Percentiles rank a stretch among this genome's conserved stretches.
Conservation (phyloP, 2,888 invertebrate genomes). For the Campaea margaritaria region DNA sequence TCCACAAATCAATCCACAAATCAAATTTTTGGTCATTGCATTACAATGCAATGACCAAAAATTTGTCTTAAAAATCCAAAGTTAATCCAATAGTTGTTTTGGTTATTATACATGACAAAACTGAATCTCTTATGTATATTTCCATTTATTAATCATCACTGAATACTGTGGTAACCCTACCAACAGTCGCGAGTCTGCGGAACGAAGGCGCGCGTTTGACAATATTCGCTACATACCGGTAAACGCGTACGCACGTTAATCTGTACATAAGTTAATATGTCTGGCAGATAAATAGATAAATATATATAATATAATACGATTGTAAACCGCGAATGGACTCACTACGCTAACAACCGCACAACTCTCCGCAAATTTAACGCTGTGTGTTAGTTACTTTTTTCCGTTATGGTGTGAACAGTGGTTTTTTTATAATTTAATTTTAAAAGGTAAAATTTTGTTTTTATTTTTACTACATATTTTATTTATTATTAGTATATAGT, state of each 20-base stretch:
- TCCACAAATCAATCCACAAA: too few relatives aligned
- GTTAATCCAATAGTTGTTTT: too few relatives aligned
- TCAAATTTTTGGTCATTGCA: not conserved
- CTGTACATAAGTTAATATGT: conserved; percentile 10
- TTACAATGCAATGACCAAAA: not conserved
- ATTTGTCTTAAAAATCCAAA: too few relatives aligned
- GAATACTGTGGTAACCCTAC: conserved; percentile 30
- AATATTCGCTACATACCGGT: conserved; percentile 76
- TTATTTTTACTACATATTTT: too few relatives aligned
- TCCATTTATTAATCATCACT: not conserved
- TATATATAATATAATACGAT: not conserved
- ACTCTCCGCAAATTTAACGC: not conserved
- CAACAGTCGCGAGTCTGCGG: conserved; percentile 37
- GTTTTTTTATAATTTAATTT: not conserved
- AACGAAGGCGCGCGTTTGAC: conserved; percentile 52
- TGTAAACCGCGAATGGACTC: not conserved
- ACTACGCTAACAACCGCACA: not conserved
- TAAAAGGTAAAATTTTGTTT: not conserved
- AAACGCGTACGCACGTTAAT: conserved; percentile 41
- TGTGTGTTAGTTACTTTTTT: conserved; percentile 3
- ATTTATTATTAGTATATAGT: too few relatives aligned
- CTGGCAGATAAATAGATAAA: conserved; percentile 10
- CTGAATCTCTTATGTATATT: not conserved
- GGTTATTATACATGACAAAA: too few relatives aligned
- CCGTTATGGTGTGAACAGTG: conserved; percentile 9